phyloP scores from a whole-genome alignment of 2,797 vertebrate genomes.

The Echiichthys vipera region DNA sequence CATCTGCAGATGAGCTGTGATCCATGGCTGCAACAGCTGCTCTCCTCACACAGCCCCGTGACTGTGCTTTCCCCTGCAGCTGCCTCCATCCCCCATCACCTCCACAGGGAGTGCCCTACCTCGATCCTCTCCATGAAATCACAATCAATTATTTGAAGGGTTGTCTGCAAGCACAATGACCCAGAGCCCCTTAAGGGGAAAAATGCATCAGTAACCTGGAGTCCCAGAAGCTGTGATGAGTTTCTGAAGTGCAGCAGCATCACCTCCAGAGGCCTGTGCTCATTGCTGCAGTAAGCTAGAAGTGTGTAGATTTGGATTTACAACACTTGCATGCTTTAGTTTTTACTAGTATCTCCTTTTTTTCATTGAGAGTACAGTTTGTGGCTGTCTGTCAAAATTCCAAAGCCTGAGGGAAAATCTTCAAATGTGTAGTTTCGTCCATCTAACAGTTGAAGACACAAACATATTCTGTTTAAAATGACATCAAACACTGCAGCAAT shows the following conservation, averaged over 20 bases:
- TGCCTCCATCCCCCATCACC: constrained; percentile 36
- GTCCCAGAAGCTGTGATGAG: constrained; percentile 37
- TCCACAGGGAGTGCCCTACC: constrained; percentile 59
- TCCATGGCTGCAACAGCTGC: constrained; percentile 77
- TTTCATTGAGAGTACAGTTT: background rate
- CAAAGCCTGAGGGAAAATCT: background rate
- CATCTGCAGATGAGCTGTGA: constrained; percentile 72
- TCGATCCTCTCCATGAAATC: constrained; percentile 60
- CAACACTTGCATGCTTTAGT: background rate
- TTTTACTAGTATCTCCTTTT: background rate
- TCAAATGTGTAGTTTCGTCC: background rate
- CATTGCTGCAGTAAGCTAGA: constrained; percentile 32
- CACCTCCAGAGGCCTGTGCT: constrained; percentile 33
- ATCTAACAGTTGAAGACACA: background rate
- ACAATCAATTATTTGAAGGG: constrained; percentile 66
- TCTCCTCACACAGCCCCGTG: constrained; percentile 52
- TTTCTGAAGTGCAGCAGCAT: constrained; percentile 35
- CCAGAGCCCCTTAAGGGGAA: constrained; percentile 38
- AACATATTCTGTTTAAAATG: background rate
- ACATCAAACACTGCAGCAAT: background rate
- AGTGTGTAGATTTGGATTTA: constrained; percentile 25
- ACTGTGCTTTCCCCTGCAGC: constrained; percentile 60
- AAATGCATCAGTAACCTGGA: constrained; percentile 35
- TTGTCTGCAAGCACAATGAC: constrained; percentile 48
- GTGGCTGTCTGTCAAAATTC: no score